These are phyloP conservation scores for Heliocidaris erythrogramma DNA, from an alignment of 35 echinoderm and acorn worm genomes.

Conservation along the genomic window DNA sequence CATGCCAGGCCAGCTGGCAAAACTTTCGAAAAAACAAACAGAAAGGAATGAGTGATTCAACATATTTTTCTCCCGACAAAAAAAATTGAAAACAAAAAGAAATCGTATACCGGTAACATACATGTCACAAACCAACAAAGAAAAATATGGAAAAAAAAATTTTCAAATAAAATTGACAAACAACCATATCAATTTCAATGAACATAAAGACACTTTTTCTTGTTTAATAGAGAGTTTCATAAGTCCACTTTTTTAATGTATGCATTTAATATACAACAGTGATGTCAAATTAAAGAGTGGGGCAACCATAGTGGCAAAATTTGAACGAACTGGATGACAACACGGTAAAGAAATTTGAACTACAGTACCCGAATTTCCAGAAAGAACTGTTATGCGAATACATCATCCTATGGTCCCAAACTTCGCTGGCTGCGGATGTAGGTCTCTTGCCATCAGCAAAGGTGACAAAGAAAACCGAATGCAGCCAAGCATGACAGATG, in stretches of 20 bases:
- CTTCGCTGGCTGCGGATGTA: not conserved
- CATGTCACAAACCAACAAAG: not conserved
- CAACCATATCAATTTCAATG: conserved; percentile 20
- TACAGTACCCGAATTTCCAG: not conserved
- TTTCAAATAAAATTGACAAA: not conserved
- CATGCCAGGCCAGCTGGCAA: conserved; percentile 14
- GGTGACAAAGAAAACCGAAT: not conserved
- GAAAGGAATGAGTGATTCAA: not conserved
- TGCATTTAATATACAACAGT: not conserved
- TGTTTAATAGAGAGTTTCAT: not conserved
- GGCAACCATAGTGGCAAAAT: not conserved
- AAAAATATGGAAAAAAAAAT: not conserved
- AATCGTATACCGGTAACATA: not conserved
- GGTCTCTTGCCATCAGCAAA: not conserved
- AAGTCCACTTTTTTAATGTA: conserved; percentile 33
- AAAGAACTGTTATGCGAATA: not conserved
- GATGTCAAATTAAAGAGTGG: not conserved
- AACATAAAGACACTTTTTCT: conserved; percentile 38
- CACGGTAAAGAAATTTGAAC: not conserved
- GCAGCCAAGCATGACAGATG: not conserved
- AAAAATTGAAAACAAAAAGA: not conserved
- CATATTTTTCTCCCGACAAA: not conserved
- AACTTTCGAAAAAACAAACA: not conserved
- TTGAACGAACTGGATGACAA: not conserved
- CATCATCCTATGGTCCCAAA: not conserved